A percentile compares a stretch with the other conserved stretches of the same genome.
These are phyloP conservation scores for Sebastes baramenuke DNA, from an alignment of 2,797 vertebrate genomes.

Conservation along the genomic window DNA sequence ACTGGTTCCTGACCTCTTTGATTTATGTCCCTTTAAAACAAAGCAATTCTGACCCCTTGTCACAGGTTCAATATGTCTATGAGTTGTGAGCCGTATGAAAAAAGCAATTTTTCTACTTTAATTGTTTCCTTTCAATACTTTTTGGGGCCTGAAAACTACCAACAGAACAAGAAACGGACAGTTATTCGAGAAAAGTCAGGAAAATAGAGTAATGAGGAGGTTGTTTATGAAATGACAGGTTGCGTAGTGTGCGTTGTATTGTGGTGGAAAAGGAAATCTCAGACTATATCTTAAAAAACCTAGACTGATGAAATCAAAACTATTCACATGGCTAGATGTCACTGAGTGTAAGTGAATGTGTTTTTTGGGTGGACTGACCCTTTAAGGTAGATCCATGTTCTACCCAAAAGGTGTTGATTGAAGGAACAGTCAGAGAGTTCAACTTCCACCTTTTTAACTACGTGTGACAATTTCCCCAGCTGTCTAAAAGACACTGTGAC, in stretches of 20 bases:
- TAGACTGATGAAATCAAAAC: neutral
- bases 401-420: conserved; percentile 1
- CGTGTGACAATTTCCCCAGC: conserved; percentile 25
- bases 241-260: neutral
- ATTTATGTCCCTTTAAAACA: neutral
- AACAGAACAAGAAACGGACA: neutral
- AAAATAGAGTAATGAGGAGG: neutral
- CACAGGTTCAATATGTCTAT: neutral
- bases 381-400: neutral
- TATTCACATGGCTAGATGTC: neutral
- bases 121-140: neutral
- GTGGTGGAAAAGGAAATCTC: neutral
- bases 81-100: neutral
- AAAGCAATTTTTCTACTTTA: too few species aligned
- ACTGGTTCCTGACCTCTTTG: neutral
- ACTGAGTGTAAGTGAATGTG: neutral
- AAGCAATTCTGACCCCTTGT: neutral
- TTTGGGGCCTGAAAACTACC: neutral
- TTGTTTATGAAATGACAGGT: neutral
- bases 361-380: neutral
- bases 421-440: neutral
- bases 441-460: conserved; percentile 27
- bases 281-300: neutral
- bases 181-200: neutral
- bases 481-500: conserved; percentile 19